phyloP scores from a whole-genome alignment of 2,113 vertebrate genomes.

The Ginglymostoma cirratum region DNA sequence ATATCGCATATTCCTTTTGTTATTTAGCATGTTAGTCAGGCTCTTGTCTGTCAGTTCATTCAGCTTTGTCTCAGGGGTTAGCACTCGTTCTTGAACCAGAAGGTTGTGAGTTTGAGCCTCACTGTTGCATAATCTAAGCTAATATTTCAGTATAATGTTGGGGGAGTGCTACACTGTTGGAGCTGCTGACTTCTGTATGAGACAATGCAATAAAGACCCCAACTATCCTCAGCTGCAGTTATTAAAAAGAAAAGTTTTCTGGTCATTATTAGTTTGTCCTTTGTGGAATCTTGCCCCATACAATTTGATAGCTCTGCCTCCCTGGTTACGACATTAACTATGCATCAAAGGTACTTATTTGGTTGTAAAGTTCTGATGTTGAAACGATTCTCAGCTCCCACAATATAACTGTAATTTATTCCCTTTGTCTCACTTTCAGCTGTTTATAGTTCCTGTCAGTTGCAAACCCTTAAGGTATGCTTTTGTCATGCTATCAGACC shows the following conservation, averaged over 20 bases:
- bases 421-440: neutral
- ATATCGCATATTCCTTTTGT: neutral
- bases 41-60: neutral
- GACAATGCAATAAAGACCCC: neutral
- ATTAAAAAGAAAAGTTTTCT: neutral
- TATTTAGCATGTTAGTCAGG: neutral
- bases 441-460: neutral
- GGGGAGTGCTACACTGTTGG: neutral
- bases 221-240: neutral
- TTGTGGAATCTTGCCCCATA: neutral
- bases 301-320: neutral
- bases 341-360: neutral
- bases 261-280: neutral
- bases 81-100: neutral
- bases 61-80: neutral
- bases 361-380: neutral
- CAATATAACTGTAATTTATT: neutral
- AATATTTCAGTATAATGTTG: neutral
- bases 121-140: neutral
- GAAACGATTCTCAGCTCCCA: too few relatives aligned
- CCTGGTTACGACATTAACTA: neutral
- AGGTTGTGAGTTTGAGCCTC: neutral
- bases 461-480: neutral
- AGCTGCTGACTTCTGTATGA: neutral
- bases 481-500: neutral